These are phyloP conservation scores for Thrips palmi DNA, from an alignment of 1,140 invertebrate species.

Conservation along the genomic window DNA sequence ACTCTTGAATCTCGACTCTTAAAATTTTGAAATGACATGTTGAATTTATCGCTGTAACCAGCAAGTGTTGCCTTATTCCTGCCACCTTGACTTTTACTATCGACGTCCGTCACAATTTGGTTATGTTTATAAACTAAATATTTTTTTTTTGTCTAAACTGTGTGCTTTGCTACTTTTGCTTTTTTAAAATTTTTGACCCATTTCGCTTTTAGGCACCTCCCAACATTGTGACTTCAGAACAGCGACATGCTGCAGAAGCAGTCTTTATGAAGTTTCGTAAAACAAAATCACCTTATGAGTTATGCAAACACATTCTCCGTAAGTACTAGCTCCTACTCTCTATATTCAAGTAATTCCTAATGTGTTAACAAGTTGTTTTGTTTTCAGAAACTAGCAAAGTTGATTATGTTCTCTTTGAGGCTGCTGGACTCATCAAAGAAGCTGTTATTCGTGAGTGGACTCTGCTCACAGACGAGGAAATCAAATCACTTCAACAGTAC, in stretches of 20 bases:
- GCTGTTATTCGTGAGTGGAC: constrained; percentile 70
- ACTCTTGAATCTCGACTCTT: too few relatives aligned
- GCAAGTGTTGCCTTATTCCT: too few relatives aligned
- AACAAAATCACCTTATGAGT: constrained; percentile 57
- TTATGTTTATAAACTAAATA: too few relatives aligned
- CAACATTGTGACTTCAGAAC: constrained; percentile 53
- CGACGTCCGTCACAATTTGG: too few relatives aligned
- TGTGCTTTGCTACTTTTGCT: constrained; percentile 2
- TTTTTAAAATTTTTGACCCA: constrained; percentile 7
- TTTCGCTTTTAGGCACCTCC: constrained; percentile 52
- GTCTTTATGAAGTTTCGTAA: constrained; percentile 66
- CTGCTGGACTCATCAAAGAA: constrained; percentile 63
- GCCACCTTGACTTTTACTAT: too few relatives aligned
- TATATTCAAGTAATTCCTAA: background rate
- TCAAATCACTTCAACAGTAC: constrained; percentile 54
- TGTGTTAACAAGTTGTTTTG: constrained; percentile 5
- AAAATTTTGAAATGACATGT: too few relatives aligned
- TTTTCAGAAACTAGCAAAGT: constrained; percentile 46
- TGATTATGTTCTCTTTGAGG: constrained; percentile 76
- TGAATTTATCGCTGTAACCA: too few relatives aligned
- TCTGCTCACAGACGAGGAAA: constrained; percentile 40
- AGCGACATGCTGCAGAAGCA: constrained; percentile 56
- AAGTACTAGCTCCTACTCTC: constrained; percentile 14
- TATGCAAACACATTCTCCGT: constrained; percentile 63
- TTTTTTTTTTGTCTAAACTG: constrained; percentile 5